Conservation (phyloP, 2,797 vertebrate species). For the Amblyraja radiata region DNA sequence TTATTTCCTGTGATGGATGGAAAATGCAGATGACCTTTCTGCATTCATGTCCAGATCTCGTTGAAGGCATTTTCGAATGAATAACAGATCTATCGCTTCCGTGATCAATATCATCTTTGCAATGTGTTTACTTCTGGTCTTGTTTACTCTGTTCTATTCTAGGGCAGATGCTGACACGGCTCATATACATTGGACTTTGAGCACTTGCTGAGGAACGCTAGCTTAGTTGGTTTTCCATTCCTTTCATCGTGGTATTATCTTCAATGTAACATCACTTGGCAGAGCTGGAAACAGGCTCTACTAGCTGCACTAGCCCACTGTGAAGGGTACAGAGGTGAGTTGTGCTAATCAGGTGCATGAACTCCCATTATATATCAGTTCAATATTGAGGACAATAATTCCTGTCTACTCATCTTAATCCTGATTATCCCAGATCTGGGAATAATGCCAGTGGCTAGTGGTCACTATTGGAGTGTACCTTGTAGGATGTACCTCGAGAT, state of each 20-base stretch:
- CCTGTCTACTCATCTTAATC: not conserved
- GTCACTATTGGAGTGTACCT: not conserved
- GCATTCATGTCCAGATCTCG: not conserved
- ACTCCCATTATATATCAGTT: not conserved
- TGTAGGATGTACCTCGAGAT: not conserved
- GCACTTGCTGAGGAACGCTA: not conserved
- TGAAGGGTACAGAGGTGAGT: not conserved
- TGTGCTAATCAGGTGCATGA: not conserved
- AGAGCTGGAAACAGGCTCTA: not conserved
- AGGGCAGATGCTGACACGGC: too few species aligned
- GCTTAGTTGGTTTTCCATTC: not conserved
- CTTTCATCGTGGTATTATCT: not conserved
- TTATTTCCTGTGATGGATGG: not conserved
- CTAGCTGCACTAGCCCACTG: not conserved
- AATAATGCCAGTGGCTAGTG: not conserved
- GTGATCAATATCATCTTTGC: not conserved
- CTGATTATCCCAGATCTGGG: not conserved
- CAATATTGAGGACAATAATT: not conserved
- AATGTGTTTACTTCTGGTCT: not conserved
- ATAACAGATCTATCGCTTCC: not conserved
- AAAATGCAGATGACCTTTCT: not conserved
- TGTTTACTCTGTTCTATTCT: not conserved
- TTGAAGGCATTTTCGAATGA: not conserved
- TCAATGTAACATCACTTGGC: not conserved
- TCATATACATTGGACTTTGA: not conserved